Evolutionary conservation across 2,797 vertebrate genomes (phyloP).

Genomic region (Ambastaia sidthimunki): DNA sequence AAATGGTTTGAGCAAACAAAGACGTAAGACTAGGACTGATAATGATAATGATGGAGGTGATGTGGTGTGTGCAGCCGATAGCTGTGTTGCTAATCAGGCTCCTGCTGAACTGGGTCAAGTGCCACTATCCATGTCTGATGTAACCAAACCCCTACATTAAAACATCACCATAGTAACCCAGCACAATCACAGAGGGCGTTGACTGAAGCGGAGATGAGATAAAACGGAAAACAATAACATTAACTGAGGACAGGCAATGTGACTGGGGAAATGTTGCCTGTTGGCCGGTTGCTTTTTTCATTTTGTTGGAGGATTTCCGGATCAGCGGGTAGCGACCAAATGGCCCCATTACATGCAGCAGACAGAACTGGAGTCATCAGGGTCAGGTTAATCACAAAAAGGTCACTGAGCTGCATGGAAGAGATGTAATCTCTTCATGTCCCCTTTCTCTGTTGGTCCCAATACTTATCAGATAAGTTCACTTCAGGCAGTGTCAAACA

Average conservation of each 20-base stretch:
- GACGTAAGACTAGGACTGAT: not conserved
- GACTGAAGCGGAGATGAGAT: conserved; percentile 42
- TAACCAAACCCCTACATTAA: conserved; percentile 27
- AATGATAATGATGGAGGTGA: conserved; percentile 4
- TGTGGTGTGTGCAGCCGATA: conserved; percentile 20
- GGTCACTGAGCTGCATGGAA: not conserved
- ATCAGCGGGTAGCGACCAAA: conserved; percentile 5
- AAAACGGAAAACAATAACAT: conserved; percentile 43
- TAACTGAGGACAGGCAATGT: conserved; percentile 8
- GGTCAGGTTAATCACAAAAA: conserved; percentile 42
- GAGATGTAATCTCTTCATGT: not conserved
- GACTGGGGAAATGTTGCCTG: not conserved
- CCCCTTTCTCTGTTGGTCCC: no score
- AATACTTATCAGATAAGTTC: no score
- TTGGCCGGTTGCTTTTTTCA: not conserved
- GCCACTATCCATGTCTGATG: conserved; percentile 39
- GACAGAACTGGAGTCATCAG: conserved; percentile 20
- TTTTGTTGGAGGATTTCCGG: conserved; percentile 1
- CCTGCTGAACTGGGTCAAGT: conserved; percentile 48
- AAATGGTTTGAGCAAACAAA: not conserved
- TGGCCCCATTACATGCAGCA: not conserved
- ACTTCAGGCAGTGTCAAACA: no score
- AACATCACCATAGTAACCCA: conserved; percentile 48
- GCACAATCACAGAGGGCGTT: conserved; percentile 25
- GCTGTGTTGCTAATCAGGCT: conserved; percentile 47